Evolutionary conservation across 2,797 vertebrate species (phyloP).

Genomic region (Schizopygopsis pylzovi): DNA sequence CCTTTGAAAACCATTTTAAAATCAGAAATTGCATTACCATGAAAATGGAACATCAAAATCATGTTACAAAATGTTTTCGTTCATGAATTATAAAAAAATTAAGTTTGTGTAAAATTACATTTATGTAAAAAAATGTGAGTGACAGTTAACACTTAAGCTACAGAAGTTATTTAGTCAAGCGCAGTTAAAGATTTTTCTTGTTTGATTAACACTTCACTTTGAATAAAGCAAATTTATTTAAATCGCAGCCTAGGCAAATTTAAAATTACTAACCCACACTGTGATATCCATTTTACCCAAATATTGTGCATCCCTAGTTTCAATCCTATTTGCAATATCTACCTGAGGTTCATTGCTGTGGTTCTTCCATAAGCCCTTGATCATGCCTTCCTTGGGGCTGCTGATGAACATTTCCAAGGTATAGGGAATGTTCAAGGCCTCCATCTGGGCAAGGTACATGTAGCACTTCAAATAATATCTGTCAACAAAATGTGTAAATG

Average conservation of each 20-base stretch:
- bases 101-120: too few species aligned
- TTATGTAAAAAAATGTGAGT: too few species aligned
- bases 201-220: too few species aligned
- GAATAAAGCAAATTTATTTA: too few species aligned
- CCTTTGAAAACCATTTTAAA: too few species aligned
- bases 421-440: conserved; percentile 91
- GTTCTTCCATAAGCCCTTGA: conserved; percentile 98
- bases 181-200: too few species aligned
- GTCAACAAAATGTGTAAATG: background rate
- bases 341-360: conserved; percentile 93
- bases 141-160: too few species aligned
- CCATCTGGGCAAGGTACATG: conserved; percentile 90
- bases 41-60: too few species aligned
- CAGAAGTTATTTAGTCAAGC: too few species aligned
- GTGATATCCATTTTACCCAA: background rate
- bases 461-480: conserved; percentile 86
- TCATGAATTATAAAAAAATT: too few species aligned
- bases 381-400: conserved; percentile 93
- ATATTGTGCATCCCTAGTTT: background rate
- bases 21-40: too few species aligned
- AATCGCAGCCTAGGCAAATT: background rate
- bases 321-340: background rate
- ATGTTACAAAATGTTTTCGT: too few species aligned
- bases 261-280: background rate
- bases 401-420: conserved; percentile 90